phyloP scores from a whole-genome alignment of 2,113 vertebrate genomes.

The Myiopsitta monachus region DNA sequence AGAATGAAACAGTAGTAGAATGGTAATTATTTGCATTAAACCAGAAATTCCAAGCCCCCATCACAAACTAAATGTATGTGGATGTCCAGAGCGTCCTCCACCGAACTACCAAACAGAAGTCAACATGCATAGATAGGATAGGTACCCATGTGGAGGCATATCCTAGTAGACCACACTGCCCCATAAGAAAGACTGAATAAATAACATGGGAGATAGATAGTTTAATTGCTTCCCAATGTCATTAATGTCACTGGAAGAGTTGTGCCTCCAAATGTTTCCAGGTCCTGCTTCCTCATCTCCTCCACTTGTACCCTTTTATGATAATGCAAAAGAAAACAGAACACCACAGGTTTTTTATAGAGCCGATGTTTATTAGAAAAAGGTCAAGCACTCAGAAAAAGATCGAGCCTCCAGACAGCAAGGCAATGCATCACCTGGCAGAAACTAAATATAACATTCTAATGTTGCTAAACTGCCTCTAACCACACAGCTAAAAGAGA shows the following conservation, averaged over 20 bases:
- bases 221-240: background rate
- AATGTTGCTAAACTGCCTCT: background rate
- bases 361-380: background rate
- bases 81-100: background rate
- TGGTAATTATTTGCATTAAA: background rate
- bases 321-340: background rate
- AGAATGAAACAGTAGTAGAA: background rate
- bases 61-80: fast-evolving
- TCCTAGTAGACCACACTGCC: background rate
- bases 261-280: background rate
- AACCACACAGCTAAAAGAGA: background rate
- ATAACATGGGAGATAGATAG: background rate
- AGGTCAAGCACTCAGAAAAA: background rate
- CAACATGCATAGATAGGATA: background rate
- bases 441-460: background rate
- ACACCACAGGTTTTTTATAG: background rate
- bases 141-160: background rate
- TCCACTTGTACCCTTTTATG: background rate
- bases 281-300: background rate
- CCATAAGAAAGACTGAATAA: background rate
- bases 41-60: background rate
- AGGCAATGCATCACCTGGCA: background rate
- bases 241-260: background rate
- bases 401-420: background rate
- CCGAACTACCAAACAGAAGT: background rate